Evolutionary conservation across 2,888 invertebrate genomes (phyloP).

Genomic region (Hypolimnas misippus): DNA sequence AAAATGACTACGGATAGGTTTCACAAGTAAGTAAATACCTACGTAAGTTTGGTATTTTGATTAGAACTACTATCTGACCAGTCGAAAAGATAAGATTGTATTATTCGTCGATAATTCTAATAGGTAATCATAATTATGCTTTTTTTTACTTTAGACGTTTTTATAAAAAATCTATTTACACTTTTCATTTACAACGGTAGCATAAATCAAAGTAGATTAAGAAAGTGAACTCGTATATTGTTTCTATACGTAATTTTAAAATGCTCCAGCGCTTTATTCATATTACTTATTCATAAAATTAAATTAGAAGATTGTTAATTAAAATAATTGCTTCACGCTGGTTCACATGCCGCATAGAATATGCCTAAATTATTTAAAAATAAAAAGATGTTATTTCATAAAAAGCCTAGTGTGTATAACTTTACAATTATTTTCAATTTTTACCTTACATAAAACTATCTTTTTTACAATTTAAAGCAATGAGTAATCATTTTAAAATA

Average conservation of each 20-base stretch:
- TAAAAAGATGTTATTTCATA: background rate
- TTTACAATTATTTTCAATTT: background rate
- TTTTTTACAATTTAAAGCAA: too few species aligned
- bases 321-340: constrained; percentile 33
- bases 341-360: constrained; percentile 24
- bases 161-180: background rate
- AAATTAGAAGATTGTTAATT: constrained; percentile 21
- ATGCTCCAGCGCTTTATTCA: background rate
- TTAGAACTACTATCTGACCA: constrained; percentile 42
- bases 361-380: background rate
- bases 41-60: constrained; percentile 34
- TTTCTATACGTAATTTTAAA: background rate
- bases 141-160: background rate
- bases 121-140: constrained; percentile 8
- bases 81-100: constrained; percentile 57
- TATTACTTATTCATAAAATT: constrained; percentile 2
- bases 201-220: constrained; percentile 4
- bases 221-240: constrained; percentile 4
- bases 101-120: constrained; percentile 32
- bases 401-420: background rate
- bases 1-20: constrained; percentile 86
- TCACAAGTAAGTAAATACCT: constrained; percentile 82
- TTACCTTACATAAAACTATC: background rate
- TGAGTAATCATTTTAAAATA: too few species aligned
- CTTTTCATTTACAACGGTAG: background rate